These are phyloP conservation scores for Eupithecia pulchellata DNA, from an alignment of 2,888 invertebrate species.

Conservation along the genomic window DNA sequence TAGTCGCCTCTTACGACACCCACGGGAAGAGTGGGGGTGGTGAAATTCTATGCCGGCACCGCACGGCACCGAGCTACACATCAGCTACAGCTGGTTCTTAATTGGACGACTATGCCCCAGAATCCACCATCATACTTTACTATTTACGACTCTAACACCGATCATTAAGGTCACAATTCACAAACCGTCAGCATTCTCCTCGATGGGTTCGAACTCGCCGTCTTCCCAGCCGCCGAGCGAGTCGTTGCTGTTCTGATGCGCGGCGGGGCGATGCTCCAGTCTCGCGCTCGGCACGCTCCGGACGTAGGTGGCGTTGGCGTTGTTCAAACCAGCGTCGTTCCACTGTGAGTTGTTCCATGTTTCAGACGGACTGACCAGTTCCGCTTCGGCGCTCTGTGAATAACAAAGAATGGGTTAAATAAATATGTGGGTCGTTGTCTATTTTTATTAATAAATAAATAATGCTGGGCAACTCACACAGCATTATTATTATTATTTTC, in stretches of 20 bases:
- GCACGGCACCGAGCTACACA: no score
- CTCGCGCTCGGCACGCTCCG: constrained; percentile 49
- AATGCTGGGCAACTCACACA: no score
- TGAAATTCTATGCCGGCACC: no score
- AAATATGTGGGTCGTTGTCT: no score
- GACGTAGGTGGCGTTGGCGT: constrained; percentile 69
- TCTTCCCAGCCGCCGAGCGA: constrained; percentile 90
- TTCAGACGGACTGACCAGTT: constrained; percentile 86
- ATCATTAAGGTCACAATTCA: neutral
- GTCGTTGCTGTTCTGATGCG: constrained; percentile 81
- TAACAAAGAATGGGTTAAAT: no score
- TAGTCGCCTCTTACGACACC: no score
- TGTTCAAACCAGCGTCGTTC: constrained; percentile 64
- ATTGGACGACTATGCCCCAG: no score
- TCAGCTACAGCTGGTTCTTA: no score
- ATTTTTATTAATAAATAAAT: no score
- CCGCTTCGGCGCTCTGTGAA: constrained; percentile 78
- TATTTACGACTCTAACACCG: neutral
- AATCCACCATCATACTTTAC: no score
- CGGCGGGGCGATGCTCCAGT: constrained; percentile 59
- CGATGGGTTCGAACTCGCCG: constrained; percentile 92
- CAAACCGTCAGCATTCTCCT: constrained; percentile 86
- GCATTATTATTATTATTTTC: no score
- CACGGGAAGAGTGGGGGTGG: no score
- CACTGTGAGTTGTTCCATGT: constrained; percentile 86